A percentile compares a stretch with the other conserved stretches of the same genome.
Evolutionary conservation across 2,888 invertebrate genomes (phyloP).

Genomic region (Cynaeus angustus): DNA sequence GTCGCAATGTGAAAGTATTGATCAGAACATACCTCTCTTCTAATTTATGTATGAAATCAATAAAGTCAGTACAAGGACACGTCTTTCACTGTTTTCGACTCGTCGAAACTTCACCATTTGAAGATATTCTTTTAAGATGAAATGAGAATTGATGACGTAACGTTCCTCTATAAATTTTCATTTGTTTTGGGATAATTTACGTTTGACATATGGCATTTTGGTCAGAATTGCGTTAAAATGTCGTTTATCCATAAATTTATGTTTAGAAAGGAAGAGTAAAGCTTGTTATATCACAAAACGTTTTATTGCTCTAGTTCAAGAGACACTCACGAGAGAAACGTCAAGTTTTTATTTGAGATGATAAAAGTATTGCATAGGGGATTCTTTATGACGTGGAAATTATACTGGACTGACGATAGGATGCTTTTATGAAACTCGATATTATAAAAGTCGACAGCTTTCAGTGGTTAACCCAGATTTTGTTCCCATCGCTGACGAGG

Average conservation of each 20-base stretch:
- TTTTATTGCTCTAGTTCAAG: too few species aligned
- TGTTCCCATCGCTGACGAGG: neutral
- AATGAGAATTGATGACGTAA: constrained; percentile 32
- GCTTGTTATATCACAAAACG: constrained; percentile 6
- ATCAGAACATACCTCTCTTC: constrained; percentile 21
- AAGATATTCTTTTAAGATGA: neutral
- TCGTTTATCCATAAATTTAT: constrained; percentile 12
- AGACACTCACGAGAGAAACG: neutral
- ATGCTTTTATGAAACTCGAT: constrained; percentile 33
- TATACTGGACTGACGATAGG: constrained; percentile 11
- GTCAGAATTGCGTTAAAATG: neutral
- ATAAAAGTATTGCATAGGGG: constrained; percentile 7
- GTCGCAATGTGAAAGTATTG: constrained; percentile 17
- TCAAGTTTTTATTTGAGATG: constrained; percentile 6
- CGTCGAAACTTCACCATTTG: constrained; percentile 27
- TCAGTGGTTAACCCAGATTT: constrained; percentile 36
- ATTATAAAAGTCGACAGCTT: constrained; percentile 36
- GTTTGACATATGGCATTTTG: constrained; percentile 11
- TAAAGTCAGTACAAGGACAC: constrained; percentile 36
- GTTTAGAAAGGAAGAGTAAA: neutral
- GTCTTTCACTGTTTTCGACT: constrained; percentile 25
- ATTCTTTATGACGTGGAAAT: constrained; percentile 32
- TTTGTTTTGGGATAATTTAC: constrained; percentile 3
- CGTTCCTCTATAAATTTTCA: constrained; percentile 16
- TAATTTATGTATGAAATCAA: constrained; percentile 37